phyloP scores from a whole-genome alignment of 37 sponge, comb jelly and placozoan species.

The Beroe ovata region DNA sequence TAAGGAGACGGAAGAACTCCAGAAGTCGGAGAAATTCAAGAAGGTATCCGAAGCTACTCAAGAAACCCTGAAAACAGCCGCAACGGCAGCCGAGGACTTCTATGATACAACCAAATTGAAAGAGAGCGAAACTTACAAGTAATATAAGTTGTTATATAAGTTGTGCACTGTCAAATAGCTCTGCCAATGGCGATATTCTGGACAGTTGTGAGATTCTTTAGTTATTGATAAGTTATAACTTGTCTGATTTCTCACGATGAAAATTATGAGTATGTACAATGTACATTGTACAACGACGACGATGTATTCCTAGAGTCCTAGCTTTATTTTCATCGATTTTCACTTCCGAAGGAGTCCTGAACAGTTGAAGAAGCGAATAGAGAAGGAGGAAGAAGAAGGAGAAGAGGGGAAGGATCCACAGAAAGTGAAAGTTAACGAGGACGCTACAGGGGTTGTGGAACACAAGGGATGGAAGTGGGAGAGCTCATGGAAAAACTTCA shows the following conservation, averaged over 20 bases:
- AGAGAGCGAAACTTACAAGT: slow-evolving; percentile 24
- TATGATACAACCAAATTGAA: not conserved
- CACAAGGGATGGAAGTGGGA: slow-evolving; percentile 61
- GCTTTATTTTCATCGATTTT: too few species aligned
- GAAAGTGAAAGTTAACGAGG: slow-evolving; percentile 4
- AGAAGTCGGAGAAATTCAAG: not conserved
- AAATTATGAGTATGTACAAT: too few species aligned
- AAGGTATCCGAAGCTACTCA: slow-evolving; percentile 16
- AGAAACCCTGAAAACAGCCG: slow-evolving; percentile 4
- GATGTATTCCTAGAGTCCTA: too few species aligned
- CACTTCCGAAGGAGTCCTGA: not conserved
- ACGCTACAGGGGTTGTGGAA: not conserved
- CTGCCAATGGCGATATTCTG: too few species aligned
- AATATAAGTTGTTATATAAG: too few species aligned
- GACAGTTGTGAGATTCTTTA: too few species aligned
- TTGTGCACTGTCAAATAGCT: too few species aligned
- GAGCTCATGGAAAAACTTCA: slow-evolving; percentile 36
- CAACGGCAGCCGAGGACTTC: slow-evolving; percentile 24
- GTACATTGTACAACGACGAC: too few species aligned
- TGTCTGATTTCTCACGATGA: too few species aligned
- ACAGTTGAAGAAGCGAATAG: slow-evolving; percentile 1
- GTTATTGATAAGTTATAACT: too few species aligned
- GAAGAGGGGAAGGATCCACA: not conserved
- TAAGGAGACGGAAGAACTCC: not conserved
- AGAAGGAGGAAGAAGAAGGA: not conserved